Base-by-base conservation (phyloP, 1,140 invertebrate genomes). In the Tribolium castaneum region DNA sequence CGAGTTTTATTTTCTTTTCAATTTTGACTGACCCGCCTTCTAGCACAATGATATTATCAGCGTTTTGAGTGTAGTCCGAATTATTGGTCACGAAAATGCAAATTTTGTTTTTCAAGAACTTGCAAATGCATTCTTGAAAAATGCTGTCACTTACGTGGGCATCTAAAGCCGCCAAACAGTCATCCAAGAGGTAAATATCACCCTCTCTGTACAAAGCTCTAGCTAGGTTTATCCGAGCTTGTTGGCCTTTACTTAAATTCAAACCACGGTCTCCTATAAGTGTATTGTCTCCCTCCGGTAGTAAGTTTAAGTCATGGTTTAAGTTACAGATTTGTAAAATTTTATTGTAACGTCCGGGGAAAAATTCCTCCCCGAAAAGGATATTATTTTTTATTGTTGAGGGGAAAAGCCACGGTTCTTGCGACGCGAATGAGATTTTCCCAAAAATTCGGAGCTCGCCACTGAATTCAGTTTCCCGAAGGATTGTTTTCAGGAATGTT, bases 81-180 rank as follows among this genome's bases (percentile, higher is more conserved):
- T 97, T 96, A 87, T 98, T 96, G 0, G 96, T 97, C 2, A 96
- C 94, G 12, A 97, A 88, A 82, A 98, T 90, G 0, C 92, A 87
- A 6, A 93, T 93, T 82, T 95, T 93, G 16, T 91, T 87, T 22
- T 90, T 89, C 77, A 97, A 85, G 83, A 92, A 93, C 5, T 90
- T 90, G 4, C 88, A 87, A 56, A 94, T 90, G 80, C 93, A 94
- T n/a, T 92, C 88, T 80, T 94, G 90, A 81, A 94, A 93, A 12
- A 94, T 87, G 79, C 92, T 90, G 0, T 90, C 89, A 10, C 91
- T 91, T 0, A 94, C 93, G 81, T 93, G 90, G 0, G 91, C 88
- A 85, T 94, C 93, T 34, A 94, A 92, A 0, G 95, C 94, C 52
- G 94, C 94, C 9, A 96, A 87, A n/a, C 94, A 94, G 89, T 97